Conservation (phyloP, 2,888 invertebrate genomes). For the Philhelius pedissequus region DNA sequence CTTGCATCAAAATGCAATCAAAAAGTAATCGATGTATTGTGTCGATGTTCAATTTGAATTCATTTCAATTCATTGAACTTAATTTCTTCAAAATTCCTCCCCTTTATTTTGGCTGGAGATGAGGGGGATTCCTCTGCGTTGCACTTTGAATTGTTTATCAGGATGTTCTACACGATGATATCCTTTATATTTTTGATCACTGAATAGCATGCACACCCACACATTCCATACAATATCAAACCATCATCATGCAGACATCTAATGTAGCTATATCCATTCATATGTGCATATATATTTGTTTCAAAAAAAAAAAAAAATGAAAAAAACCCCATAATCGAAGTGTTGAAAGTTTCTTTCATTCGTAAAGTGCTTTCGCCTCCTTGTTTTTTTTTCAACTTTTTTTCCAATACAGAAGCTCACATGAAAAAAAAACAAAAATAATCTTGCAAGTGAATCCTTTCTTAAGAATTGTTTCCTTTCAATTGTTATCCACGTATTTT, state of each 20-base stretch:
- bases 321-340: slow-evolving; percentile 22
- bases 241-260: background rate
- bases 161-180: slow-evolving; percentile 50
- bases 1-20: slow-evolving; percentile 4
- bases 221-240: background rate
- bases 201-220: slow-evolving; percentile 48
- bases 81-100: background rate
- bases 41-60: slow-evolving; percentile 35
- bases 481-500: slow-evolving; percentile 37
- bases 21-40: slow-evolving; percentile 33
- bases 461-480: slow-evolving; percentile 64
- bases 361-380: slow-evolving; percentile 34
- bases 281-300: too few species aligned
- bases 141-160: slow-evolving; percentile 47
- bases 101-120: background rate
- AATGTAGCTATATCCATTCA: too few species aligned
- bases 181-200: slow-evolving; percentile 60
- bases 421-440: background rate
- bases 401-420: background rate
- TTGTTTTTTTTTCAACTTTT: slow-evolving; percentile 1
- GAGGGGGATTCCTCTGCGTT: background rate
- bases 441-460: slow-evolving; percentile 58
- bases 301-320: background rate
- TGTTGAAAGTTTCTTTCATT: slow-evolving; percentile 37
- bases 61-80: slow-evolving; percentile 46